Evolutionary conservation across 2,797 vertebrate species (phyloP).

Genomic region (Tapera naevia): DNA sequence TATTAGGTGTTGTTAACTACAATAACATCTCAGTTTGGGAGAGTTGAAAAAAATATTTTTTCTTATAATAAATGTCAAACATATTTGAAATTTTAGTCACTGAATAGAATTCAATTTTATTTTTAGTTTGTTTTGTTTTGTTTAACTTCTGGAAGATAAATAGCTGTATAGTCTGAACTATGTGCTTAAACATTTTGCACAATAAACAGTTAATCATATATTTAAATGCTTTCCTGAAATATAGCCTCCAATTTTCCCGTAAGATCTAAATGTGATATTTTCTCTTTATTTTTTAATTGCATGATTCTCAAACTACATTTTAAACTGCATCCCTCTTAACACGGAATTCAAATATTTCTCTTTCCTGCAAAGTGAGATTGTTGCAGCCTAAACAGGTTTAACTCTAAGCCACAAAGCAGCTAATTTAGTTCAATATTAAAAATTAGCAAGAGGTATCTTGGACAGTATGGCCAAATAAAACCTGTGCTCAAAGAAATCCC

Average conservation of each 20-base stretch:
- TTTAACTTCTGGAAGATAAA: neutral
- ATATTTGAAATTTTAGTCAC: neutral
- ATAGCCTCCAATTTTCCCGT: neutral
- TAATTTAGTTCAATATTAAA: constrained; percentile 13
- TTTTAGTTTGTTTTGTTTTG: neutral
- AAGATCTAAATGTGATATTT: neutral
- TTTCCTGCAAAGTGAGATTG: neutral
- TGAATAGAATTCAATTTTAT: neutral
- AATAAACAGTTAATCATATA: neutral
- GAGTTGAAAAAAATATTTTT: neutral
- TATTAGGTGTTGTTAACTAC: neutral
- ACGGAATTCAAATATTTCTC: neutral
- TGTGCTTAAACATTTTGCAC: neutral
- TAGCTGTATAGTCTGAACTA: neutral
- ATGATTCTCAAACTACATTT: neutral
- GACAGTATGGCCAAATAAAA: constrained; percentile 6
- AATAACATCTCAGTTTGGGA: neutral
- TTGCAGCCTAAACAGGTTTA: neutral
- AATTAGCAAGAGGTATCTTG: neutral
- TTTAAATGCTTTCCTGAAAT: neutral
- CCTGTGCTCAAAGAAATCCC: constrained; percentile 8
- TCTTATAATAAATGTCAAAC: neutral
- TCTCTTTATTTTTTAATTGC: neutral
- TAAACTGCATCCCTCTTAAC: neutral
- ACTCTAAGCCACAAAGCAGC: neutral